Evolutionary conservation across 2,113 vertebrate species (phyloP).

Genomic region (Empidonax traillii): DNA sequence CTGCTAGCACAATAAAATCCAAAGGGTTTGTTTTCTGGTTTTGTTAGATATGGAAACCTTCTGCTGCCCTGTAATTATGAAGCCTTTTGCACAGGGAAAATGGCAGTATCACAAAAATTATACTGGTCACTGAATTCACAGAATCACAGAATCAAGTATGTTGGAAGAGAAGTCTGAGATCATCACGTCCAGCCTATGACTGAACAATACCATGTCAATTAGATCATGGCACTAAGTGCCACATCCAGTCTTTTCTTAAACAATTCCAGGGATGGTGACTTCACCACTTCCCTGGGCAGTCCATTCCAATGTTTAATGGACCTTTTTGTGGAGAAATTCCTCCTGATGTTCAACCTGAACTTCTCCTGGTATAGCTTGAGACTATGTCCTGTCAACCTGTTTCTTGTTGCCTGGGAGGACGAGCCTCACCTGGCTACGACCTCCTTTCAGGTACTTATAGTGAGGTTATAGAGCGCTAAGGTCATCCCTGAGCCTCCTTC

Average conservation of each 20-base stretch:
- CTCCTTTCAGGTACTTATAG: background rate
- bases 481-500: background rate
- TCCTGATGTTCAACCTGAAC: background rate
- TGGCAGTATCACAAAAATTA: background rate
- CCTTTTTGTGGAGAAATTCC: background rate
- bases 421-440: background rate
- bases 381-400: background rate
- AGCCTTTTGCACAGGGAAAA: background rate
- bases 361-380: background rate
- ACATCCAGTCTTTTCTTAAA: background rate
- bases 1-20: background rate
- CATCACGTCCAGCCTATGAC: background rate
- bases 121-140: background rate
- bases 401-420: background rate
- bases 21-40: background rate
- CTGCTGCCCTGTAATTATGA: background rate
- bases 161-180: background rate
- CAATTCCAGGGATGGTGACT: background rate
- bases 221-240: background rate
- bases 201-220: rapidly evolving
- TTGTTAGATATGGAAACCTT: background rate
- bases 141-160: background rate
- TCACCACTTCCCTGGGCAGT: background rate
- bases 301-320: background rate
- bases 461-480: no score